Base-by-base conservation (phyloP, 2,113 vertebrate genomes). In the Perca flavescens region DNA sequence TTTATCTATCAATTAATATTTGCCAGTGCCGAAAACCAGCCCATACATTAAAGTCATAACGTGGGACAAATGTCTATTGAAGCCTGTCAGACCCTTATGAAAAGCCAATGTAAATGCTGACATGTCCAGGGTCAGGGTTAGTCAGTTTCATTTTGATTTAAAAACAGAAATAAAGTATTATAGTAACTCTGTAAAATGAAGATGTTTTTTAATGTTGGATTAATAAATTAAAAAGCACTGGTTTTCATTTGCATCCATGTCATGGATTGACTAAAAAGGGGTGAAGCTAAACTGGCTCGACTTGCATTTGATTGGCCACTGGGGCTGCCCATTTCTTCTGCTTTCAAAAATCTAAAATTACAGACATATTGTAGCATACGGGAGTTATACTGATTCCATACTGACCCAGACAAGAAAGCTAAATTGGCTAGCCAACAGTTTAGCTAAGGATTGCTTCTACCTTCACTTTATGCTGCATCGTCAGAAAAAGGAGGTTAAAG, bases 21-120 rank as follows among this genome's bases (percentile, higher is more conserved):
- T 74, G 71, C 74, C 64, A 81, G 28, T 19, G 16, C 13, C 34
- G 36, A 17, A 75, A 84, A 50, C 15, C 1, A 43, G 6, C 36
- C 36, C 36, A 36, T 36, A 25, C 61, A 1, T 54, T 46, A 4
- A 14, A 63, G 25, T 31, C 28, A 62, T 53, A n/a, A 2, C 6
- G 43, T 56, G 19, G 49, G 56, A 19, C 28, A 15, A 69, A 40
- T 28, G 28, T 28, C 28, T 28, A 28, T 28, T 28, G 28, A 28
- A 28, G 64, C 15, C 50, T 56, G 28, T 78, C 65, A 56, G 16
- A 22, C 16, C 5, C 7, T 12, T 28, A 10, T 65, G 74, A 77
- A 47, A 47, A 43, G 5, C 2, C 7, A 25, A 36, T 68, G 6
- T 43, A 28, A 71, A 79, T 34, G 62, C 54, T 25, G 63, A 65